These are phyloP conservation scores for Subacronicta megacephala DNA, from an alignment of 2,888 invertebrate genomes.

Conservation along the genomic window DNA sequence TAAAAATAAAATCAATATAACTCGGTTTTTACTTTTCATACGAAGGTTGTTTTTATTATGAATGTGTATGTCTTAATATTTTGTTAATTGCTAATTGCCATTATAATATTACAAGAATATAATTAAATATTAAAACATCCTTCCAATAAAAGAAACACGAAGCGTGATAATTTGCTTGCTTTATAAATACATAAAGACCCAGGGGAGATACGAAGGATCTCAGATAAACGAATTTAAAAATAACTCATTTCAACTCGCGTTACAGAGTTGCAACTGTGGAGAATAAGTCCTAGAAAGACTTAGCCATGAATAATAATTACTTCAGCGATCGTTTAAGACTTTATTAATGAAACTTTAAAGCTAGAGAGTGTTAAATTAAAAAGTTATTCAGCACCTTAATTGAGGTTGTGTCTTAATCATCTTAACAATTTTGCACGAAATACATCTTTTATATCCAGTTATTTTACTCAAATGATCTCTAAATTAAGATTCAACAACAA, in stretches of 20 bases:
- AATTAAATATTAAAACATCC: slow-evolving; percentile 23
- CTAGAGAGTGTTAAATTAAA: slow-evolving; percentile 43
- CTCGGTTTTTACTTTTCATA: too few relatives aligned
- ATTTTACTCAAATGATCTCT: slow-evolving; percentile 17
- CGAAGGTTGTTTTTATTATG: too few relatives aligned
- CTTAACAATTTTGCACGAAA: slow-evolving; percentile 30
- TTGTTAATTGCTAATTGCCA: too few relatives aligned
- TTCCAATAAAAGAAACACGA: slow-evolving; percentile 34
- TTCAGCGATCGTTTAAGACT: slow-evolving; percentile 44
- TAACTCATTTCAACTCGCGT: slow-evolving; percentile 34
- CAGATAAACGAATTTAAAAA: slow-evolving; percentile 42
- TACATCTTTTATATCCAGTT: slow-evolving; percentile 25
- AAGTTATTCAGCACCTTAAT: slow-evolving; percentile 42
- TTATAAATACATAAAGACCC: slow-evolving; percentile 28
- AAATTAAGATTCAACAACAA: slow-evolving; percentile 16
- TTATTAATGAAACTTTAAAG: slow-evolving; percentile 47
- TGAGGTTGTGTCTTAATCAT: slow-evolving; percentile 32
- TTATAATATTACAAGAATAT: slow-evolving; percentile 31
- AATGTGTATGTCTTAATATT: too few relatives aligned
- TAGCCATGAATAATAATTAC: slow-evolving; percentile 52
- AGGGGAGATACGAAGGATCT: slow-evolving; percentile 18
- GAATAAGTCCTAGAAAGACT: slow-evolving; percentile 38
- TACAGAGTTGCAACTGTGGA: slow-evolving; percentile 35
- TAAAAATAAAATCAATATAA: too few relatives aligned
- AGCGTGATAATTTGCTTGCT: slow-evolving; percentile 19